These are phyloP conservation scores for Tribolium madens DNA, from an alignment of 1,140 invertebrate species.

Conservation along the genomic window DNA sequence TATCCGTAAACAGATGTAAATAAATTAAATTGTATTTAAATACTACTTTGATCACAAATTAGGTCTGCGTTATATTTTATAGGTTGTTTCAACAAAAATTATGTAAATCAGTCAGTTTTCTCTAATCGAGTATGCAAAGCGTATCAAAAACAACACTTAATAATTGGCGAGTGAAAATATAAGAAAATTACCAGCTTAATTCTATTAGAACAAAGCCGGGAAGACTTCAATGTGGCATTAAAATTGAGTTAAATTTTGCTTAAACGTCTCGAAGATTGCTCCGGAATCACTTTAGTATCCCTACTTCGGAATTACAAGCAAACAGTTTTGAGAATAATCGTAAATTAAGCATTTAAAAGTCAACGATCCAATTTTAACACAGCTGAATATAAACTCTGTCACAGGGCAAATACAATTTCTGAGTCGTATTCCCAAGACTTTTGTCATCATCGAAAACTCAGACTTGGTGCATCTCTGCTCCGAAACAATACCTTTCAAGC, in stretches of 20 bases:
- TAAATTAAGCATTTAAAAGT: constrained; percentile 12
- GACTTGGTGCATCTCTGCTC: not conserved
- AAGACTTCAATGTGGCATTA: constrained; percentile 26
- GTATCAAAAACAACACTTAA: constrained; percentile 12
- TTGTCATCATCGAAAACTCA: not conserved
- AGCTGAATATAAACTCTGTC: not conserved
- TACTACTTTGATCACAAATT: not conserved
- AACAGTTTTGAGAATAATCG: constrained; percentile 31
- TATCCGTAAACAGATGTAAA: not conserved
- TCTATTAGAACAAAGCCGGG: constrained; percentile 18
- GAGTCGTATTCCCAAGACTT: not conserved
- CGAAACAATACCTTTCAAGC: constrained; percentile 17
- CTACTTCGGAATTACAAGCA: constrained; percentile 18
- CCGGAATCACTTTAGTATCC: constrained; percentile 24
- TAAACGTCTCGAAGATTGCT: constrained; percentile 33
- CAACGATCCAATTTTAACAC: not conserved
- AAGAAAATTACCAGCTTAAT: constrained; percentile 10
- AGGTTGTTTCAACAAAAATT: not conserved
- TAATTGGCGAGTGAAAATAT: not conserved
- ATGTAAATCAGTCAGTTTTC: not conserved
- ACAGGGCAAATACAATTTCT: not conserved
- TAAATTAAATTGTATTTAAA: not conserved
- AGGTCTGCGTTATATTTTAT: not conserved
- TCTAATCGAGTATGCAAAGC: not conserved
- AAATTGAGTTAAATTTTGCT: constrained; percentile 30